Evolutionary conservation across 2,888 invertebrate genomes (phyloP).

Genomic region (Furcula furcula): DNA sequence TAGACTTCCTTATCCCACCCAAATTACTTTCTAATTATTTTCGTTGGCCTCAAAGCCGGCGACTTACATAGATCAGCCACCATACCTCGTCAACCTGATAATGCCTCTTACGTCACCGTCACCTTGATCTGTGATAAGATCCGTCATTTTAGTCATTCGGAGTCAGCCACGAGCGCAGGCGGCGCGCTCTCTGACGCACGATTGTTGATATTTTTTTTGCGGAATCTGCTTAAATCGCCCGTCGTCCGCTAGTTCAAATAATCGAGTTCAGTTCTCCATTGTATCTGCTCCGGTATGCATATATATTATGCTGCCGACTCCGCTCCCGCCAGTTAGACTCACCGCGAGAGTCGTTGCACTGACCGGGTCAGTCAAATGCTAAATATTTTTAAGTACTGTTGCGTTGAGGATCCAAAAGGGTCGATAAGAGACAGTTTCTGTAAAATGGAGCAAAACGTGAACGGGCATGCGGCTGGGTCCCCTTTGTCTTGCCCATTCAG

Average conservation of each 20-base stretch:
- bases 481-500: conserved; percentile 52
- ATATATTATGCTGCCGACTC: conserved; percentile 54
- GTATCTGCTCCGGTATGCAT: conserved; percentile 53
- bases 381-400: conserved; percentile 42
- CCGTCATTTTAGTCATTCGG: conserved; percentile 25
- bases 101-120: conserved; percentile 29
- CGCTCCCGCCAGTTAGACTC: conserved; percentile 39
- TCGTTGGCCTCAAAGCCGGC: conserved; percentile 6
- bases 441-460: conserved; percentile 49
- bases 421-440: conserved; percentile 28
- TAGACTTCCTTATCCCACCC: conserved; percentile 2
- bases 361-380: conserved; percentile 34
- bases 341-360: conserved; percentile 30
- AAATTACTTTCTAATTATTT: conserved; percentile 19
- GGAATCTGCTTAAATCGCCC: conserved; percentile 36
- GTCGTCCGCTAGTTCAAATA: conserved; percentile 47
- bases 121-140: conserved; percentile 44
- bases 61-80: conserved; percentile 22
- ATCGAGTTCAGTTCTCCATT: conserved; percentile 47
- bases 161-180: conserved; percentile 23
- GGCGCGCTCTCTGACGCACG: conserved; percentile 31
- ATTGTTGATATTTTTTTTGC: conserved; percentile 60
- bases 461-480: conserved; percentile 38
- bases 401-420: conserved; percentile 31
- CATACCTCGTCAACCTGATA: conserved; percentile 29